Evolutionary conservation across 2,888 invertebrate species (phyloP).

Genomic region (Tolmerus cingulatus): DNA sequence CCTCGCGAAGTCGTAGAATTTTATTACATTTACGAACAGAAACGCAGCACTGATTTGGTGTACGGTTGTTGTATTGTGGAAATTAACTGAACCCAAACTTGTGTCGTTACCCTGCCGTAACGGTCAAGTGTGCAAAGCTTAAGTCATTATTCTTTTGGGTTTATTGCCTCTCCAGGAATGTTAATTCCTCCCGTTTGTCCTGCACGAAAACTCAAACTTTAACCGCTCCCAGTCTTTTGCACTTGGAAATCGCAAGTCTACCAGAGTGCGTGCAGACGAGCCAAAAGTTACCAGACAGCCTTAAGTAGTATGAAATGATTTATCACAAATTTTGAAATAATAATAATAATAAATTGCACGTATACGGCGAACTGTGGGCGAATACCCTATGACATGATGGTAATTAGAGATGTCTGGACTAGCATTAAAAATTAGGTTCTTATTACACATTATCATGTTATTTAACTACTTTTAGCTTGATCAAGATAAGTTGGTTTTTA

Average conservation of each 20-base stretch:
- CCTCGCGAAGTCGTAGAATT: neutral
- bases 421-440: neutral
- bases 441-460: too few species aligned
- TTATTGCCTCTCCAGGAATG: conserved; percentile 13
- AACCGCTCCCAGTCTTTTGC: neutral
- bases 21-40: neutral
- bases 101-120: conserved; percentile 23
- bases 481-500: too few species aligned
- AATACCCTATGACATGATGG: too few species aligned
- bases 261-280: neutral
- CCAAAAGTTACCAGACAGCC: neutral
- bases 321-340: neutral
- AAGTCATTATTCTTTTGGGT: conserved; percentile 12
- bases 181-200: neutral
- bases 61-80: neutral
- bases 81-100: conserved; percentile 17
- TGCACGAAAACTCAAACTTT: neutral
- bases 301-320: neutral
- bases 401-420: neutral
- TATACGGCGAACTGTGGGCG: too few species aligned
- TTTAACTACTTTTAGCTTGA: neutral
- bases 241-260: neutral
- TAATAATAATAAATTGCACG: too few species aligned
- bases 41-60: neutral
- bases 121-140: conserved; percentile 16